Evolutionary conservation across 2,888 invertebrate genomes (phyloP), one percentile per base, ranked within the genome.

Genomic region (Lasioglossum pauxillum): DNA sequence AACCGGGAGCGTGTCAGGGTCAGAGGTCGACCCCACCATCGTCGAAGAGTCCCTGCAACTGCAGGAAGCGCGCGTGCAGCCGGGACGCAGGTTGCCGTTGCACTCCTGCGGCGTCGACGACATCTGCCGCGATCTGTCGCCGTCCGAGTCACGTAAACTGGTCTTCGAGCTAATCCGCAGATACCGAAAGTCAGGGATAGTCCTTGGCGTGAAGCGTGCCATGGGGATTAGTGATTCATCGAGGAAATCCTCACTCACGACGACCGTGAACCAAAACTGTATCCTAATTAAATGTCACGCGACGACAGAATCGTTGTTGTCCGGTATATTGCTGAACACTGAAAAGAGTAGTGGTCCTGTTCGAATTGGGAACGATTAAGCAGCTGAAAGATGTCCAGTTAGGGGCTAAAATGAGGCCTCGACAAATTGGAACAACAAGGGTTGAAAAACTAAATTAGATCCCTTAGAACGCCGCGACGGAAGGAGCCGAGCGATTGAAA

Each of bases 141-240:
- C 44, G 76, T 76, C 46, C 80, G 90, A 92, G 91, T 91, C 90
- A 93, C 92, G 92, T 86, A 67, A 83, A 88, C 83, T 78, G 90
- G 84, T 89, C 84, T 85, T 87, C 90, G 84, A 88, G 88, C 89
- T 91, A 92, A 93, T 93, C 91, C 90, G 71, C 27, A n/a, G 49
- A 41, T 27, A 53, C 44, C 41, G 5, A 31, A 88, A 91, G 89
- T 88, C 92, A 87, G 88, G 80, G 80, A 81, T 82, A 60, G 79
- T 53, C 23, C 49, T 53, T 23, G 49, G 71, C 79, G 76, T 14
- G 74, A 81, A 85, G 78, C 75, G 72, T 79, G 81, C 75, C 78
- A 14, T 73, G 80, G 27, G 72, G 72, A 72, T 72, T 44, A 27
- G 27, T 16, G 53, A 53, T 53, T 23, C 53, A 23, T 53, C 53